Evolutionary conservation across 2,797 vertebrate species (phyloP), one percentile per base, ranked within the genome.

Genomic region (Amniataba percoides): DNA sequence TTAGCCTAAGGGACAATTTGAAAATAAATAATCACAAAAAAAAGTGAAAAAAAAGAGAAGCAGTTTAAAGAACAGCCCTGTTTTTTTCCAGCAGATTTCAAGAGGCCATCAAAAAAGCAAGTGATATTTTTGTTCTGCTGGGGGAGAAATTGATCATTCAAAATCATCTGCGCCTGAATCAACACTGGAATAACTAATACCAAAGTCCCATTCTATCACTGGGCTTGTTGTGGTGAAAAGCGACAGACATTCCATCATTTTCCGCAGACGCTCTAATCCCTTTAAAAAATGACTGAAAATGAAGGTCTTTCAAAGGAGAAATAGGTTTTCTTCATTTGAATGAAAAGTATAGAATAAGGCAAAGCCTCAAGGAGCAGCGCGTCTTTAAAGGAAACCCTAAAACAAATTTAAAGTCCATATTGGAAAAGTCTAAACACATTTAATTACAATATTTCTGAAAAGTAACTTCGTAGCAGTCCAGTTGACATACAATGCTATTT

Each of bases 11-110:
- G 97, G 97, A 97, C 96, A 97, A 97, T 97, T 97, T 97, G 96
- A 95, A 97, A 98, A 98, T 98, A 99, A 98, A 98, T 97, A 99
- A 98, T 98, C 96, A 96, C 96, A 96, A 95, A 97, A 96, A 95
- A 96, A 94, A 94, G 95, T 94, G 95, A 95, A 39, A 52, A 60
- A 56, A 27, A 27, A 11, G 58, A 81, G 95, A 96, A 95, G 93
- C 95, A 95, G 94, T 97, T 97, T 96, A 95, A 96, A 96, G 95
- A 94, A 81, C 63, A 67, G 46, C 53, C 51, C n/a, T 74, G 48
- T 53, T 39, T 51, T 64, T 9, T 64, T 42, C 36, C 55, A 78
- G 72, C 52, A 73, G 70, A 85, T 88, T 87, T 88, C 78, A 78
- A 87, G 84, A 77, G 80, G 75, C 89, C 77, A 85, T 92, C 82